Evolutionary conservation across 2,888 invertebrate genomes (phyloP).

Genomic region (Napeogenes sylphis): DNA sequence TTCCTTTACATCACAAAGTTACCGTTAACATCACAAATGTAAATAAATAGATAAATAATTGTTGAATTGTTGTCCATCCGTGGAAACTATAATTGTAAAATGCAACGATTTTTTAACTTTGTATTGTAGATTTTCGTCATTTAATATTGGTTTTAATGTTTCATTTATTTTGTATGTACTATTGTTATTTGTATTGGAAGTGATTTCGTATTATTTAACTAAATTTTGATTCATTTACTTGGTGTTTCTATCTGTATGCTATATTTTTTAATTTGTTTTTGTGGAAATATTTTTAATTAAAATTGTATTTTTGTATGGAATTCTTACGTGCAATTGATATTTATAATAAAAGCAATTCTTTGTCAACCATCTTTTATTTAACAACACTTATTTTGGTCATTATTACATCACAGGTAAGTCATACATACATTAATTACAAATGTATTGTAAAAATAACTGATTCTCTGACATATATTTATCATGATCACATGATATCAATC

Average conservation of each 20-base stretch:
- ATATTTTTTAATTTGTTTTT: slow-evolving; percentile 71
- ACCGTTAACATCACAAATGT: slow-evolving; percentile 66
- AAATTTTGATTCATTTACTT: slow-evolving; percentile 33
- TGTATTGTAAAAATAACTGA: too few species aligned
- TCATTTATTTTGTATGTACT: slow-evolving; percentile 26
- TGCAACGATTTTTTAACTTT: background rate
- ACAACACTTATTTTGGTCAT: background rate
- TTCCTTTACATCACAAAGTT: slow-evolving; percentile 38
- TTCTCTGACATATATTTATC: too few species aligned
- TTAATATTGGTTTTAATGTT: slow-evolving; percentile 1
- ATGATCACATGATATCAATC: too few species aligned
- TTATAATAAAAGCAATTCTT: slow-evolving; percentile 72
- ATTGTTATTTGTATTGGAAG: slow-evolving; percentile 62
- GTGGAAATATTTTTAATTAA: slow-evolving; percentile 70
- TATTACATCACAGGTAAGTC: too few species aligned
- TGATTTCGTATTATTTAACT: slow-evolving; percentile 32
- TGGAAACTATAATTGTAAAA: background rate
- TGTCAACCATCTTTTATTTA: slow-evolving; percentile 43
- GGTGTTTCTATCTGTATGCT: slow-evolving; percentile 40
- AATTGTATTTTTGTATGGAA: slow-evolving; percentile 76
- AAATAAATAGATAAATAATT: slow-evolving; percentile 44
- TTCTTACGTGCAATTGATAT: slow-evolving; percentile 75
- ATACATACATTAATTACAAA: too few species aligned
- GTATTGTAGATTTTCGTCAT: too few species aligned
- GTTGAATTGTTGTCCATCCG: background rate